phyloP scores from a whole-genome alignment of 1,140 invertebrate species.

The Zaprionus camerounensis region DNA sequence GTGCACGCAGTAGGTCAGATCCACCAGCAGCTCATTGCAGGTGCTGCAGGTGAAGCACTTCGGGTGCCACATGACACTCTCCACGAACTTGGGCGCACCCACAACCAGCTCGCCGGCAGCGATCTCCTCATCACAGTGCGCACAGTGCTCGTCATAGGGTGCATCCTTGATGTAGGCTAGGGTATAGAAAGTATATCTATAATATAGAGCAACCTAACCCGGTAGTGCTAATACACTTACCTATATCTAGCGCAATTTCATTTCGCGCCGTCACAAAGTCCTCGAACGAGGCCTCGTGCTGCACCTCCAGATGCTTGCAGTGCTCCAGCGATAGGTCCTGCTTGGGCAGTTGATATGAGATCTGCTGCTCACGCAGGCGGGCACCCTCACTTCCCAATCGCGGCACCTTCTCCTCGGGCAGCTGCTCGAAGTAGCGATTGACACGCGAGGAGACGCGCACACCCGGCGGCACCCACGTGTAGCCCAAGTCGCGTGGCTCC shows the following conservation, averaged over 20 bases:
- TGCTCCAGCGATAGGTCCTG: conserved; percentile 96
- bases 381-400: conserved; percentile 91
- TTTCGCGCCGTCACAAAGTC: conserved; percentile 96
- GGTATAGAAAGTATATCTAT: background rate
- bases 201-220: background rate
- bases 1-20: conserved; percentile 95
- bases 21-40: conserved; percentile 95
- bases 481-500: conserved; percentile 87
- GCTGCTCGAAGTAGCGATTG: conserved; percentile 90
- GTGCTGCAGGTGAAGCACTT: conserved; percentile 93
- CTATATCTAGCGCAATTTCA: conserved; percentile 97
- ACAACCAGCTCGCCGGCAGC: conserved; percentile 85
- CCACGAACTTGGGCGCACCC: conserved; percentile 85
- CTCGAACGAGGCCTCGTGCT: conserved; percentile 91
- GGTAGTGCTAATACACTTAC: conserved; percentile 84
- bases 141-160: conserved; percentile 84
- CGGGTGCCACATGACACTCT: conserved; percentile 91
- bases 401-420: conserved; percentile 92
- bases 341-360: conserved; percentile 95
- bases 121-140: conserved; percentile 85
- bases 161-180: conserved; percentile 83
- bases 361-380: conserved; percentile 91
- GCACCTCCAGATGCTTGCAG: conserved; percentile 93
- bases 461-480: conserved; percentile 93
- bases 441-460: conserved; percentile 87